phyloP scores from a whole-genome alignment of 2,797 vertebrate species.

The Salmo trutta region DNA sequence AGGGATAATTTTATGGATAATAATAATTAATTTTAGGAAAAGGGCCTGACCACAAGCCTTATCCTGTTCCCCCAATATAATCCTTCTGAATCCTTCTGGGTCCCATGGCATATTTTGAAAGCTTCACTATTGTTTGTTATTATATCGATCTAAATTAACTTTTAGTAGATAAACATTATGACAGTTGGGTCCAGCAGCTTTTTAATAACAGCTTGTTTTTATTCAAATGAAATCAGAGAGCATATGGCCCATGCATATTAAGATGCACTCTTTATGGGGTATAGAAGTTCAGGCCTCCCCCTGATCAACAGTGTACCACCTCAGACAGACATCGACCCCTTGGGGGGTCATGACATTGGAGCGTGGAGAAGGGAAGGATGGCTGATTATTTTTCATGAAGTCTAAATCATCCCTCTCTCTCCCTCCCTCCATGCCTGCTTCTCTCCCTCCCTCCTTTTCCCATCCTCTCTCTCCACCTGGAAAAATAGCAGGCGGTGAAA shows the following conservation, averaged over 20 bases:
- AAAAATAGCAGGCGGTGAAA: constrained; percentile 73
- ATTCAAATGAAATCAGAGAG: constrained; percentile 3
- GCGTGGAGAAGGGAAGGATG: constrained; percentile 51
- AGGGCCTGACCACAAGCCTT: neutral
- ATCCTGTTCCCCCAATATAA: constrained; percentile 9
- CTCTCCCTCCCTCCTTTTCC: neutral
- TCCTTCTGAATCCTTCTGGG: constrained; percentile 4
- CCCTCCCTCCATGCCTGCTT: constrained; percentile 17
- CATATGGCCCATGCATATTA: neutral
- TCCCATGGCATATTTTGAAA: constrained; percentile 12
- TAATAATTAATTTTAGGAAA: neutral
- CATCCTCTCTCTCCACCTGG: constrained; percentile 63
- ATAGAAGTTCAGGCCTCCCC: constrained; percentile 37
- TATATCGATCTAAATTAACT: constrained; percentile 21
- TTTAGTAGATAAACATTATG: neutral
- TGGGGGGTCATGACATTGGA: constrained; percentile 46
- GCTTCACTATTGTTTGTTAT: constrained; percentile 19
- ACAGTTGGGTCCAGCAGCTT: neutral
- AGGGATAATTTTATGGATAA: constrained; percentile 35
- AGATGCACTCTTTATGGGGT: constrained; percentile 5
- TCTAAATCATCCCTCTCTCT: constrained; percentile 60
- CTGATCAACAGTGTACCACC: constrained; percentile 24
- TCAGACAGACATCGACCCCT: constrained; percentile 9
- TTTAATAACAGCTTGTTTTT: neutral
- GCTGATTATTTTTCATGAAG: constrained; percentile 51